Evolutionary conservation across 2,797 vertebrate species (phyloP), one percentile per base, ranked within the genome.

Genomic region (Lithobates sylvaticus): DNA sequence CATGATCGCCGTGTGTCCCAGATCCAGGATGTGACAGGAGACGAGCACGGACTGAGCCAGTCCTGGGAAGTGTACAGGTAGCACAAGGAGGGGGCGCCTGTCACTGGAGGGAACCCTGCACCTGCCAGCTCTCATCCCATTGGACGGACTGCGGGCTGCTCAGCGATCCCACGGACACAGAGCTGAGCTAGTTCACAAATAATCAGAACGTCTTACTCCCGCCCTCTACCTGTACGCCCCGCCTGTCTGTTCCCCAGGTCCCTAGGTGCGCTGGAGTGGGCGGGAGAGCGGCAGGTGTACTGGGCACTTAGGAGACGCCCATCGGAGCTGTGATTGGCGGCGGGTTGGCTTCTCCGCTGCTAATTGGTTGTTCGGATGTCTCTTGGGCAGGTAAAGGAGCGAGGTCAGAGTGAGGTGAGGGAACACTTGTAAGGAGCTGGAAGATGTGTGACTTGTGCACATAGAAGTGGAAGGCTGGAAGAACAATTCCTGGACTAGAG

Each of bases 1-100:
- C 79, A 81, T 61, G 54, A 8, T 81, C 2, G 29, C 29, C 29
- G 70, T 80, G 26, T 23, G 36, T 79, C 54, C 18, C 23, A 12
- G 42, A 34, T 69, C 61, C 78, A 80, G 68, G 68, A 54, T 21
- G 27, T 23, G 68, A 70, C 29, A 72, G n/a, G 47, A 36, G 50
- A 32, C 79, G 50, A 21, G 47, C 65, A 8, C 42, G 8, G 70
- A 71, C 67, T 44, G 79, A 81, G 54, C 69, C 26, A 26, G 81
- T 18, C 72, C 47, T 27, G 47, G 9, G 81, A 8, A 34, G 3
- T 80, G 84, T 72, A 85, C 84, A 85, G 84, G 84, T 80, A 85
- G 47, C 84, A 73, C 70, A 15, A 65, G 78, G n/a, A 81, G 84
- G 64, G 80, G 78, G 78, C 15, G 15, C 70, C 3, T 27, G 69